Base-by-base conservation (phyloP, 2,888 invertebrate genomes). In the Cremastobaeus sp. region DNA sequence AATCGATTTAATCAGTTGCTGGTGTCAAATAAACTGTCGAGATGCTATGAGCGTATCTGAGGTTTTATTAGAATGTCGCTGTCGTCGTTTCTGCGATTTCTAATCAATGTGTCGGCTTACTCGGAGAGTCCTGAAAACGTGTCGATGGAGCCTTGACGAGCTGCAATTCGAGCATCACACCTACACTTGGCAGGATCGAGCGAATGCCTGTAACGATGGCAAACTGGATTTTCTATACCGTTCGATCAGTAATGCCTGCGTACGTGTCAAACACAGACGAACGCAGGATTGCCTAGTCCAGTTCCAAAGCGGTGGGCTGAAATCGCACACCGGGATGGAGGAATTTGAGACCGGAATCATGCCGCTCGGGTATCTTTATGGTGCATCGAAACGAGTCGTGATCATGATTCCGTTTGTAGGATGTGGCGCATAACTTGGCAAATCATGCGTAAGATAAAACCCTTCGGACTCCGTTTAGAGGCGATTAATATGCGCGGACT, bases 341-440 rank as follows among this genome's bases (percentile, higher is more conserved):
- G 64, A 74, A 74, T 74, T 74, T 65, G 65, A 74, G 65, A 59
- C 65, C 69, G 59, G 64, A 74, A 74, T 74, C 54, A 65, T 69
- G 69, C 68, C 35, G 30, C 48, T 43, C 52, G 47, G 59, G 59
- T 74, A 74, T 74, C 74, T 69, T 74, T 65, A 69, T 74, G 74
- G 69, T 48, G 64, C 69, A 74, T 74, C 74, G 62, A 59, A 15
- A 18, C 60, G 57, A 41, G 55, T 50, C 62, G 65, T 20, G 37
- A 55, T 43, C 57, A 34, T 54, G 45, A 43, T 35, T 48, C 55
- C 54, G 21, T 57, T 69, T 69, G 69, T 74, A 74, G 64, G 59
- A 57, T 68, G 73, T 43, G 50, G 37, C 41, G 41, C 73, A 68
- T 60, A 62, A 73, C 73, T 41, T 37, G 48, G 45, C 66, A 55